Evolutionary conservation across 2,113 vertebrate genomes (phyloP).

Genomic region (Laterallus jamaicensis): DNA sequence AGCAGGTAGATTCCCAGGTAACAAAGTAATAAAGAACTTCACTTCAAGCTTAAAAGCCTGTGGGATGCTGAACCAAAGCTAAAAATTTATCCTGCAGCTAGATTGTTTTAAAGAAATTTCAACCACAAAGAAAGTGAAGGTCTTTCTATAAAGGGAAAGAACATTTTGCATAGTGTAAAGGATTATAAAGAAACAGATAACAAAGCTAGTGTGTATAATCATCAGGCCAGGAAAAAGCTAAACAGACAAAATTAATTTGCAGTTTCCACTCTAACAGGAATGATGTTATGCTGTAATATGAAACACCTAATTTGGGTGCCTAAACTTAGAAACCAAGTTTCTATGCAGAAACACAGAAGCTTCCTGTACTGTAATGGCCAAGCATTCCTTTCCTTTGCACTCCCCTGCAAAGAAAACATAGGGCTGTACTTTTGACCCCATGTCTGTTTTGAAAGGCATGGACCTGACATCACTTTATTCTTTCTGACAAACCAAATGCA

Average conservation of each 20-base stretch:
- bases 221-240: not conserved
- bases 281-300: not conserved
- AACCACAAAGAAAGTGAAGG: not conserved
- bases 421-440: not conserved
- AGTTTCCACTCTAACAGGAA: not conserved
- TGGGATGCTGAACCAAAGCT: not conserved
- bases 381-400: not conserved
- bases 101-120: not conserved
- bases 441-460: not conserved
- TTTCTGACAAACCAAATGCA: not conserved
- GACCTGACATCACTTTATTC: not conserved
- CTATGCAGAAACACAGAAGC: not conserved
- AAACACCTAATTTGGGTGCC: not conserved
- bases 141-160: not conserved
- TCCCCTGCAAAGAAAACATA: not conserved
- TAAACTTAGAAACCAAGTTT: not conserved
- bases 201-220: not conserved
- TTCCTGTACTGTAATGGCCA: not conserved
- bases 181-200: not conserved
- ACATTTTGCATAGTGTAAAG: not conserved
- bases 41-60: not conserved
- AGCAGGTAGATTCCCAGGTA: constrained; percentile 15
- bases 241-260: not conserved
- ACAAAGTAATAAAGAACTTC: not conserved
- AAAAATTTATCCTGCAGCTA: not conserved